These are phyloP conservation scores for Acleris laterana DNA, from an alignment of 2,888 invertebrate species.

Conservation along the genomic window DNA sequence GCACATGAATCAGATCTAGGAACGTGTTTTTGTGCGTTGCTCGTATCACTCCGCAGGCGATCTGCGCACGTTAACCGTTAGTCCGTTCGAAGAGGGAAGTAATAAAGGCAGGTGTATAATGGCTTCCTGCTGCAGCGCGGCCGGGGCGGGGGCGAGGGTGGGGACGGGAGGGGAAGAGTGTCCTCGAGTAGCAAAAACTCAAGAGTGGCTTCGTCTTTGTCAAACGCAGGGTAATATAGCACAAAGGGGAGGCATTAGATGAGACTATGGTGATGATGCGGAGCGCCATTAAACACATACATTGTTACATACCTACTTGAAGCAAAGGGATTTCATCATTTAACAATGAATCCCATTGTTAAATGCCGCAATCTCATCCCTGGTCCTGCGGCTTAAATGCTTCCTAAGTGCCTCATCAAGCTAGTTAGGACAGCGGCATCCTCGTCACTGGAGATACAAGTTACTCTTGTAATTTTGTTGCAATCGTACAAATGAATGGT, in stretches of 20 bases:
- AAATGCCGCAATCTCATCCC: too few relatives aligned
- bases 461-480: too few relatives aligned
- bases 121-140: constrained; percentile 15
- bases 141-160: neutral
- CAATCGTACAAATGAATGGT: too few relatives aligned
- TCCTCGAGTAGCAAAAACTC: constrained; percentile 22
- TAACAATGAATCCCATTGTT: neutral
- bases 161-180: neutral
- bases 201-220: constrained; percentile 23
- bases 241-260: neutral
- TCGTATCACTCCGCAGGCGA: constrained; percentile 8
- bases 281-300: constrained; percentile 9
- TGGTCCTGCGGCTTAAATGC: too few relatives aligned
- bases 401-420: too few relatives aligned
- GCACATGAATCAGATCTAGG: neutral
- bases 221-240: constrained; percentile 13
- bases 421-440: too few relatives aligned
- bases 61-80: constrained; percentile 15
- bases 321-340: too few relatives aligned
- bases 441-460: too few relatives aligned
- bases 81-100: constrained; percentile 12
- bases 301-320: neutral
- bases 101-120: constrained; percentile 26
- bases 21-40: neutral
- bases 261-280: constrained; percentile 3